Evolutionary conservation across 2,797 vertebrate genomes (phyloP).

Genomic region (Paratrypauchen microcephalus): DNA sequence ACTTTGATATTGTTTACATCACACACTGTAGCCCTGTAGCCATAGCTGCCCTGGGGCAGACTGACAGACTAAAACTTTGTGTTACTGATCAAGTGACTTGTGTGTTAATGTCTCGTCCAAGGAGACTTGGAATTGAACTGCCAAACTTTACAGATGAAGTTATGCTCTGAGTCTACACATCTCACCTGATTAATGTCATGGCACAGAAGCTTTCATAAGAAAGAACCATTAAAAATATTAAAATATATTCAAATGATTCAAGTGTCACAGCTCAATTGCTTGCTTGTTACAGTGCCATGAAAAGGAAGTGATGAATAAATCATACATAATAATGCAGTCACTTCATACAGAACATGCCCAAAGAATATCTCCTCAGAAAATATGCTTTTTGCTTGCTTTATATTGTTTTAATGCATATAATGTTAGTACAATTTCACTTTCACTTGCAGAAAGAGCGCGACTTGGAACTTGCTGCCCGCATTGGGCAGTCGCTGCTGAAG

Average conservation of each 20-base stretch:
- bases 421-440: background rate
- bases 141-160: too few relatives aligned
- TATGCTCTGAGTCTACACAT: too few relatives aligned
- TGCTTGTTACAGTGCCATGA: background rate
- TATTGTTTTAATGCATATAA: background rate
- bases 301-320: background rate
- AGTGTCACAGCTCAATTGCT: background rate
- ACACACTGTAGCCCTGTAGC: background rate
- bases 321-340: background rate
- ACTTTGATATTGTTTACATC: background rate
- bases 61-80: background rate
- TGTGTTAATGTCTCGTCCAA: background rate
- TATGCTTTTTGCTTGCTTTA: background rate
- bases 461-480: slow-evolving; percentile 94
- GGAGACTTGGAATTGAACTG: background rate
- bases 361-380: background rate
- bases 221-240: slow-evolving; percentile 4
- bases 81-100: background rate
- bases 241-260: slow-evolving; percentile 46
- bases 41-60: background rate
- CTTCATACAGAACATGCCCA: too few relatives aligned
- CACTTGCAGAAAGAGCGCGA: slow-evolving; percentile 92
- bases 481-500: slow-evolving; percentile 96
- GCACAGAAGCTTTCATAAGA: background rate
- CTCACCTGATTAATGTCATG: slow-evolving; percentile 6